phyloP scores from a whole-genome alignment of 2,113 vertebrate species.

The Melanocharis versteri region DNA sequence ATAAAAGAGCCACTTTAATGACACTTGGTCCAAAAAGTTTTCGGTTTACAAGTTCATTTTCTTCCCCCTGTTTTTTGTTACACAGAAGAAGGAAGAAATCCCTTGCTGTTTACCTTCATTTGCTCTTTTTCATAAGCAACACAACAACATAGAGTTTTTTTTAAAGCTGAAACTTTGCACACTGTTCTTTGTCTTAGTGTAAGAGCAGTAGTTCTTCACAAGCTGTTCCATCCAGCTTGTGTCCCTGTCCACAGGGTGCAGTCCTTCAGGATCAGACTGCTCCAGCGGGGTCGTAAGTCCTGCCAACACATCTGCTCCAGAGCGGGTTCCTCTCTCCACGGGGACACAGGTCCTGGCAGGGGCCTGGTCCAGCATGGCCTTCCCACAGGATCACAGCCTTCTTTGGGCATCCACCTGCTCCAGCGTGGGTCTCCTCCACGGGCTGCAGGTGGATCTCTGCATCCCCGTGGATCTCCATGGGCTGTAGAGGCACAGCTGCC shows the following conservation, averaged over 20 bases:
- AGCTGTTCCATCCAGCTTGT: background rate
- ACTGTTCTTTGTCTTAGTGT: background rate
- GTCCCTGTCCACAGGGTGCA: background rate
- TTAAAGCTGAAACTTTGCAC: background rate
- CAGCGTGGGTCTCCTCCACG: accelerated
- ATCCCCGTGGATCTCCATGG: accelerated
- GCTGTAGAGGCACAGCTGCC: background rate
- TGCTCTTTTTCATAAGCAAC: background rate
- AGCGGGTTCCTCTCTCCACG: background rate
- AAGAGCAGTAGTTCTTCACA: background rate
- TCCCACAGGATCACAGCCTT: background rate
- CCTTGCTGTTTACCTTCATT: background rate
- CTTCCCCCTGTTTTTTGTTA: background rate
- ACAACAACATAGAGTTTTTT: background rate
- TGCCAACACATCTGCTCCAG: background rate
- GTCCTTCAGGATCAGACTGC: background rate
- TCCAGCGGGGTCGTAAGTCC: accelerated
- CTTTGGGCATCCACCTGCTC: background rate
- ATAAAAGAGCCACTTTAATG: background rate
- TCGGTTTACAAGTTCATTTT: background rate
- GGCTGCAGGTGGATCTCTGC: background rate
- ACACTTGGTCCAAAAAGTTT: background rate
- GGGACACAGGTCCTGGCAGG: background rate
- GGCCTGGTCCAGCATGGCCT: background rate
- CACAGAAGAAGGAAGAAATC: background rate